Base-by-base conservation (phyloP, 2,797 vertebrate genomes). In the Gallirallus australis region DNA sequence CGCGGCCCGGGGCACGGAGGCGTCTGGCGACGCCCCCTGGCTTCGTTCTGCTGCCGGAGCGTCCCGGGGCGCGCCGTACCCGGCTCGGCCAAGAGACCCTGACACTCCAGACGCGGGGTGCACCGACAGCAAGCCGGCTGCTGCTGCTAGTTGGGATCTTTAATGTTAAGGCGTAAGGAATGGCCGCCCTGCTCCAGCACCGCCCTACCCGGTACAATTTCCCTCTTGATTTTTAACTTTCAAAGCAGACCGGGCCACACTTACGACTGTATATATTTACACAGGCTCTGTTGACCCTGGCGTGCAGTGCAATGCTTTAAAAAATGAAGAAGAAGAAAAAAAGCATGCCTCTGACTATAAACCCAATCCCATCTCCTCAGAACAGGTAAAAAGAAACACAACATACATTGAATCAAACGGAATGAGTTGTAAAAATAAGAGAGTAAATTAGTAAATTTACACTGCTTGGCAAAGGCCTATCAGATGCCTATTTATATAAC, bases 231-330 rank as follows among this genome's bases (percentile, higher is more conserved):
- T 65, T 86, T 48, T 21, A 19, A 2, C 24, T 86, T 42, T 72
- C 30, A 24, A 33, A 87, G 81, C 19, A 63, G 15, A 91, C 9
- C 4, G 17, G 50, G 78, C 10, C 48, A 31, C 82, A 50, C 17
- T 48, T 52, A 79, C 52, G 42, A 45, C 42, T 45, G 42, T 45
- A 45, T 24, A 77, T 33, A 81, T 75, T 82, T 72, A 78, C 72
- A 97, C 96, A 95, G 90, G 94, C 93, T 47, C 70, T 52, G 50
- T 94, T 95, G 96, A 97, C 82, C 82, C 35, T 33, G 9, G 37
- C 28, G 52, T 42, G 33, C 42, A 45, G 56, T 31, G n/a, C 47
- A 50, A 68, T 65, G 82, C 59, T 68, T 82, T 69, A 80, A 87
- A 70, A 83, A 95, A 92, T 19, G 52, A 42, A 42, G 15, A 42